A percentile compares a stretch with the other conserved stretches of the same genome.
phyloP scores from a whole-genome alignment of 1,140 invertebrate genomes.

The Pseudomyrmex cubaensis region DNA sequence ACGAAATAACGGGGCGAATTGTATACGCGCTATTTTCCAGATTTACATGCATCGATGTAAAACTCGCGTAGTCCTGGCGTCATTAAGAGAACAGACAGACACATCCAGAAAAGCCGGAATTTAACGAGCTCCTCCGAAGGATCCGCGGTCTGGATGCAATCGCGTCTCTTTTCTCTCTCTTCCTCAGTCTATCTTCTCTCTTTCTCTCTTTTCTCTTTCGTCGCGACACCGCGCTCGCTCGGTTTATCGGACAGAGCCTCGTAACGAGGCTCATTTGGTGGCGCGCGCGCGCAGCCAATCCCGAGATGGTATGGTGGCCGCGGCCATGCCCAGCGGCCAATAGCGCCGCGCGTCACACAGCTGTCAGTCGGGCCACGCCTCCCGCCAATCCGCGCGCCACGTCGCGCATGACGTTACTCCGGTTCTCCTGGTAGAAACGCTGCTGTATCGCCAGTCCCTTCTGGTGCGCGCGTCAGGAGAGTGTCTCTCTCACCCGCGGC shows the following conservation, averaged over 20 bases:
- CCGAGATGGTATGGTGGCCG: conserved; percentile 66
- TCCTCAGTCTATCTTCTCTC: background rate
- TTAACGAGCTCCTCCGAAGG: conserved; percentile 59
- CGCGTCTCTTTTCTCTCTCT: conserved; percentile 9
- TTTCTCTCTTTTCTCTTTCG: background rate
- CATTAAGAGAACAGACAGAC: conserved; percentile 48
- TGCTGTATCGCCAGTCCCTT: conserved; percentile 75
- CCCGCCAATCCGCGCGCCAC: conserved; percentile 66
- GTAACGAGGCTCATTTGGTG: conserved; percentile 73
- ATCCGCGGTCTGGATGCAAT: conserved; percentile 56
- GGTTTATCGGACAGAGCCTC: background rate
- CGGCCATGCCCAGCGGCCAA: conserved; percentile 75
- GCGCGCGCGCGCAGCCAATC: conserved; percentile 64
- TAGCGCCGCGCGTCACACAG: conserved; percentile 25
- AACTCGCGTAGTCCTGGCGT: conserved; percentile 37
- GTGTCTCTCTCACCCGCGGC: conserved; percentile 68
- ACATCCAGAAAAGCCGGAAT: conserved; percentile 49
- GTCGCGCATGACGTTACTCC: conserved; percentile 73
- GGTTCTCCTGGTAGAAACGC: conserved; percentile 57
- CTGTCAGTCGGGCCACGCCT: conserved; percentile 69
- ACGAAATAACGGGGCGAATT: conserved; percentile 10
- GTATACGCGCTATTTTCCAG: background rate
- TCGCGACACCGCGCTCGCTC: background rate
- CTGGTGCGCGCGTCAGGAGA: conserved; percentile 79
- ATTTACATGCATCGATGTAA: conserved; percentile 11